Base-by-base conservation (phyloP, 2,113 vertebrate species). In the Apaloderma vittatum region DNA sequence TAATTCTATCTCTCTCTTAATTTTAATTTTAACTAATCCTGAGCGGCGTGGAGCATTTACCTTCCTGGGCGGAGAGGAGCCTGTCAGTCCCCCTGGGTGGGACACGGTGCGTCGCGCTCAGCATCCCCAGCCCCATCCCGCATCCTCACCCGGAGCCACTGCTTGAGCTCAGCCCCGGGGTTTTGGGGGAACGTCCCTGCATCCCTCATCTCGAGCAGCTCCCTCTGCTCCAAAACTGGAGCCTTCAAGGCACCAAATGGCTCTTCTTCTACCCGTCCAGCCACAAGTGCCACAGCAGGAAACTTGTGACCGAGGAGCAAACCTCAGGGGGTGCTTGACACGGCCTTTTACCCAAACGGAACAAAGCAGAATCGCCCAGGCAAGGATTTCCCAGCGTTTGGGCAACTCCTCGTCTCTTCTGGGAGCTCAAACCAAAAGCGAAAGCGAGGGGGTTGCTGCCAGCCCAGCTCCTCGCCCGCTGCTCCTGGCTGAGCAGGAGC, bases 381-480 rank as follows among this genome's bases (percentile, higher is more conserved):
- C 34, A 24, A 27, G 27, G 55, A 22, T 57, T 62, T 70, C 32
- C 37, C 21, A n/a, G 58, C 22, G 8, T 66, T 10, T 26, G 58
- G 52, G 59, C 37, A 55, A 15, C 15, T 46, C 59, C 14, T 61
- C 2, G 0, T 3, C 70, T 22, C 15, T 58, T 21, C 37, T 9
- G 30, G 43, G 26, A 68, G 12, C 49, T 15, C 48, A 24, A 74
- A 73, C 43, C 76, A 22, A 29, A 86, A 66, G 46, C 0, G 29
- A 70, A 78, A 52, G 55, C 2, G 1, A 17, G 49, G 24, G 6
- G 37, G n/a, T 5, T 45, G 14, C 70, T 26, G 52, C 67, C 48
- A 22, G 51, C 12, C 1, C 54, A 11, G 2, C n/a, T 12, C 22
- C 67, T 37, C 36, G 0, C 6, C 21, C 11, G 1, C 29, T 4